Conservation (phyloP, 1,140 invertebrate species). For the Theocolax elegans region DNA sequence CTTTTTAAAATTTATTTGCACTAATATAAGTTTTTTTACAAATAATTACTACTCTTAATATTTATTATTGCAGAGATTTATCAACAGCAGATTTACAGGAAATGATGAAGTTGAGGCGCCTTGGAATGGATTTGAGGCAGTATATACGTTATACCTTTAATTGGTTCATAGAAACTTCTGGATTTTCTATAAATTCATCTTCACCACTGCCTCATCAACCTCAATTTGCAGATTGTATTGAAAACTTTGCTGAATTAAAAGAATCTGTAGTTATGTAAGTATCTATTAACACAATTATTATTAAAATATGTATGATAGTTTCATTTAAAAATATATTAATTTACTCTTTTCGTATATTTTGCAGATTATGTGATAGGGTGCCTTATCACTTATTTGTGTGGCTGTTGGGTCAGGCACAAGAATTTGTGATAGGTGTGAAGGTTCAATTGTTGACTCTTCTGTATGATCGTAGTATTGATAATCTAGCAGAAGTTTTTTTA, state of each 20-base stretch:
- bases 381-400: conserved; percentile 73
- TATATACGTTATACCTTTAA: conserved; percentile 67
- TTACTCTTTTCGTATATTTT: conserved; percentile 34
- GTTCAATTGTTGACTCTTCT: conserved; percentile 70
- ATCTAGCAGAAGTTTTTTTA: conserved; percentile 68
- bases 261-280: conserved; percentile 55
- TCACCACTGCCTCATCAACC: conserved; percentile 48
- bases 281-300: no score
- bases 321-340: conserved; percentile 10
- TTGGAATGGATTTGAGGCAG: conserved; percentile 70
- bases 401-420: conserved; percentile 72
- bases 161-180: conserved; percentile 60
- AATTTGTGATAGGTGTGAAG: conserved; percentile 75
- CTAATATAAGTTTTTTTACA: background rate
- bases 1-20: background rate
- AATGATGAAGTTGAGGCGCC: conserved; percentile 66
- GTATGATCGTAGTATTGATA: conserved; percentile 64
- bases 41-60: background rate
- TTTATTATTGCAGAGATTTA: conserved; percentile 52
- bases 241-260: conserved; percentile 49
- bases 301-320: conserved; percentile 15
- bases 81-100: conserved; percentile 67
- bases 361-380: conserved; percentile 72
- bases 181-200: conserved; percentile 48
- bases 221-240: conserved; percentile 50